Percentiles rank a stretch among this genome's conserved stretches.
Conservation (phyloP, 2,797 vertebrate genomes). For the Phylloscopus collybita region DNA sequence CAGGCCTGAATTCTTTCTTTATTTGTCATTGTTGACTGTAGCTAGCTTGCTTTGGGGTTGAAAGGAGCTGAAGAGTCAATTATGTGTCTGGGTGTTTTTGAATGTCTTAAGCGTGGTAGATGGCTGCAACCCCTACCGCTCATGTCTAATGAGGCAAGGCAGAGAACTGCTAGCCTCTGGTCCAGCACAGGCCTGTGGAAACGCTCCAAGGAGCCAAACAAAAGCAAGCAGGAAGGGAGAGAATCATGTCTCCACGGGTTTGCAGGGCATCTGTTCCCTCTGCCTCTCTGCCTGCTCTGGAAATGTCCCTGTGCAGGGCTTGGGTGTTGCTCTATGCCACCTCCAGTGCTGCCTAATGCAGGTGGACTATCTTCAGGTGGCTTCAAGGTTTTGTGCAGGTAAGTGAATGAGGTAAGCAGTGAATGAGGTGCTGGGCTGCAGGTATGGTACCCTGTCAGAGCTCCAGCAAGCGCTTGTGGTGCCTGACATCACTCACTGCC, state of each 20-base stretch:
- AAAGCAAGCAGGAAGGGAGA: neutral
- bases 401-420: neutral
- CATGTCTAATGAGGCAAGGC: slow-evolving; percentile 8
- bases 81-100: slow-evolving; percentile 30
- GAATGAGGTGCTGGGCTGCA: neutral
- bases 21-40: slow-evolving; percentile 10
- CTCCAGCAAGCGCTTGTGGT: neutral
- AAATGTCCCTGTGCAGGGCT: neutral
- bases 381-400: neutral
- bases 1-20: slow-evolving; percentile 35
- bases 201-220: neutral
- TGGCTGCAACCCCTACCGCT: neutral
- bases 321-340: neutral
- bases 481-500: neutral
- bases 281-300: neutral
- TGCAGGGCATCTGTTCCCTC: neutral
- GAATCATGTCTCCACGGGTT: neutral
- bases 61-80: slow-evolving; percentile 55
- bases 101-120: slow-evolving; percentile 12
- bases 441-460: neutral
- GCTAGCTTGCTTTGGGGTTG: slow-evolving; percentile 33
- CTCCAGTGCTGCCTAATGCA: neutral
- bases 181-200: neutral
- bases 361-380: neutral
- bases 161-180: neutral